Percentiles rank a stretch among this genome's conserved stretches.
Conservation (phyloP, 2,113 vertebrate species). For the Alosa alosa region DNA sequence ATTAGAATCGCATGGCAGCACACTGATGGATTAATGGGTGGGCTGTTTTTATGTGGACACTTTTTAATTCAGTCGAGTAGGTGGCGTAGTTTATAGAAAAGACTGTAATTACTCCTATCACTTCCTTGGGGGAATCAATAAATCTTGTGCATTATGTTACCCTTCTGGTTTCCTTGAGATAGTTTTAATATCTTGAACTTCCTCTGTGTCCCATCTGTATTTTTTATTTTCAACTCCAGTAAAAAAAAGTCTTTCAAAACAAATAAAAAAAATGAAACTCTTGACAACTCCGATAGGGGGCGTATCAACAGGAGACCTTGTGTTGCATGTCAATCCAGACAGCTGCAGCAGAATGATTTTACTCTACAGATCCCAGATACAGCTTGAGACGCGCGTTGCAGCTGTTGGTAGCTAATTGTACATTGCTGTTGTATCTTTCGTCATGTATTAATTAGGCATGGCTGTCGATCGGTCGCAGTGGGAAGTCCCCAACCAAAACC, state of each 20-base stretch:
- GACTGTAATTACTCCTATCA: conserved; percentile 11
- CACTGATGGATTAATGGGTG: not conserved
- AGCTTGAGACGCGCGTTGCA: no score
- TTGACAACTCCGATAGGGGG: not conserved
- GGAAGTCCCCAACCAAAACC: no score
- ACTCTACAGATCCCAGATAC: no score
- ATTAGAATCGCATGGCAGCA: not conserved
- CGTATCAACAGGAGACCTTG: not conserved
- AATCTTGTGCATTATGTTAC: not conserved
- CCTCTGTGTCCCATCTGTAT: not conserved
- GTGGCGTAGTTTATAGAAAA: conserved; percentile 10
- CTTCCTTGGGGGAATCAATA: not conserved
- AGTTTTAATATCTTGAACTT: not conserved
- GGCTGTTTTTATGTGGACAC: not conserved
- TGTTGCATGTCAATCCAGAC: not conserved
- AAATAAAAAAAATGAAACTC: not conserved
- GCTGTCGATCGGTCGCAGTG: no score
- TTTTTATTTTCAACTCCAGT: not conserved
- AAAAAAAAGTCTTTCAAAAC: not conserved
- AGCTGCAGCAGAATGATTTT: not conserved
- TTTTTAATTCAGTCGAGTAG: conserved; percentile 18
- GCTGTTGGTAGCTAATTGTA: no score
- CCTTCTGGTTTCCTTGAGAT: conserved; percentile 6
- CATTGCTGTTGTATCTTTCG: no score
- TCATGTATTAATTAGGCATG: no score